phyloP scores from a whole-genome alignment of 64 coral and sea anemone species.

The Cladopsammia gracilis region DNA sequence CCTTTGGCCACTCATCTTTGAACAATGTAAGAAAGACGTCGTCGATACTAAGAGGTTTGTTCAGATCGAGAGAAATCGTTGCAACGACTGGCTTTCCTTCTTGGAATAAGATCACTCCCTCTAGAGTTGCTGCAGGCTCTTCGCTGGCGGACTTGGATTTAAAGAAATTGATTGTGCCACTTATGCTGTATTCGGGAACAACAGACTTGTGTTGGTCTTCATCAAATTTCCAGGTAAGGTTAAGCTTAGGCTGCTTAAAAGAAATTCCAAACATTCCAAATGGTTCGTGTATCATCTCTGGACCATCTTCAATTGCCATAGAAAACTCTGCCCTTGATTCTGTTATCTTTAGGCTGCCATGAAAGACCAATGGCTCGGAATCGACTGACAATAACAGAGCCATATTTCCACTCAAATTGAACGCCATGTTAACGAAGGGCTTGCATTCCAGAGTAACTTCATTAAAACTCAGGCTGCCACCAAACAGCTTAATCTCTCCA shows the following conservation, averaged over 20 bases:
- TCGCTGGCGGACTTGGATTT: background rate
- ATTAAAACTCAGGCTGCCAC: background rate
- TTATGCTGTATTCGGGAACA: background rate
- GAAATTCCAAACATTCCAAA: constrained; percentile 46
- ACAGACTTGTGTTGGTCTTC: background rate
- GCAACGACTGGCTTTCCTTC: constrained; percentile 17
- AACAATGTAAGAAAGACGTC: constrained; percentile 20
- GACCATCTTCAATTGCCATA: background rate
- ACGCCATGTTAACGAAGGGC: background rate
- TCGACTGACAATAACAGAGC: background rate
- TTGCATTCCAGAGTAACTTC: background rate
- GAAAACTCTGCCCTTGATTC: constrained; percentile 12
- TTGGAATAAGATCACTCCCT: background rate
- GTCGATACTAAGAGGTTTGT: constrained; percentile 10
- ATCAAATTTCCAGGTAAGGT: constrained; percentile 14
- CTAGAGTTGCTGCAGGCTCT: background rate
- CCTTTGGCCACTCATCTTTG: background rate
- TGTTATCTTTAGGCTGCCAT: background rate
- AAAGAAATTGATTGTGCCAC: constrained; percentile 26
- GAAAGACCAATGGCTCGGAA: background rate
- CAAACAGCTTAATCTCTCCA: background rate
- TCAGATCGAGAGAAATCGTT: background rate
- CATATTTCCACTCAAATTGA: background rate
- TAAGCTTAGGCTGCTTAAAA: background rate
- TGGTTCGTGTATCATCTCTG: background rate